A percentile compares a stretch with the other conserved stretches of the same genome.
These are phyloP conservation scores for Strigops habroptila DNA, from an alignment of 2,113 vertebrate species.

Conservation along the genomic window DNA sequence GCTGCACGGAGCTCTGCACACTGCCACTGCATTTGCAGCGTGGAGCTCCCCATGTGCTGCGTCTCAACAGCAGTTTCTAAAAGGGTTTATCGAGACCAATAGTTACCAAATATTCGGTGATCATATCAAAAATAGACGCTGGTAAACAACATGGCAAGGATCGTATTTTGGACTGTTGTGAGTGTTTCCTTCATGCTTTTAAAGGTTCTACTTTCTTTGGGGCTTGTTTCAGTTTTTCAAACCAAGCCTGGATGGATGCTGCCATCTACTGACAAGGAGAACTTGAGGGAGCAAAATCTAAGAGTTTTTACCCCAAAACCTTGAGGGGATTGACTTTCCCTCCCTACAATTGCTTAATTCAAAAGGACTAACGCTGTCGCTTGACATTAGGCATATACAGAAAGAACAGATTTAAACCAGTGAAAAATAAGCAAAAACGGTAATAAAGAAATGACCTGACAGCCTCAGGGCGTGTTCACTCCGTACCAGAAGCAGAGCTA, in stretches of 20 bases:
- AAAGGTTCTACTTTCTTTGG: not conserved
- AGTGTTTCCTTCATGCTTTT: not conserved
- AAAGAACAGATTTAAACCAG: not conserved
- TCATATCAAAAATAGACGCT: not conserved
- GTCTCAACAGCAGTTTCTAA: not conserved
- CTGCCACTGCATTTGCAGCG: too few relatives aligned
- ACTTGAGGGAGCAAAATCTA: not conserved
- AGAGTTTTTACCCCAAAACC: not conserved
- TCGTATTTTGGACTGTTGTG: not conserved
- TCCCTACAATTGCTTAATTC: not conserved
- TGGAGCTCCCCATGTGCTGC: not conserved
- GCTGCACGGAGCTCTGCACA: too few relatives aligned
- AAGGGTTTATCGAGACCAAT: not conserved
- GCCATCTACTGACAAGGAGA: constrained; percentile 73
- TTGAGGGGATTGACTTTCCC: not conserved
- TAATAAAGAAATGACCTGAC: too few relatives aligned
- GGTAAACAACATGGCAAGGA: not conserved
- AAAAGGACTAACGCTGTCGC: not conserved
- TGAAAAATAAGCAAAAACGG: not conserved
- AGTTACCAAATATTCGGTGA: constrained; percentile 9
- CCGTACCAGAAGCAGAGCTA: not conserved
- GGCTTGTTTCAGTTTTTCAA: not conserved
- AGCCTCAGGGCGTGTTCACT: too few relatives aligned
- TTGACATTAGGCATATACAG: not conserved
- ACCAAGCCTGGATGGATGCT: constrained; percentile 64